These are phyloP conservation scores for Tigriopus californicus DNA, from an alignment of 2,888 invertebrate genomes.

Conservation along the genomic window DNA sequence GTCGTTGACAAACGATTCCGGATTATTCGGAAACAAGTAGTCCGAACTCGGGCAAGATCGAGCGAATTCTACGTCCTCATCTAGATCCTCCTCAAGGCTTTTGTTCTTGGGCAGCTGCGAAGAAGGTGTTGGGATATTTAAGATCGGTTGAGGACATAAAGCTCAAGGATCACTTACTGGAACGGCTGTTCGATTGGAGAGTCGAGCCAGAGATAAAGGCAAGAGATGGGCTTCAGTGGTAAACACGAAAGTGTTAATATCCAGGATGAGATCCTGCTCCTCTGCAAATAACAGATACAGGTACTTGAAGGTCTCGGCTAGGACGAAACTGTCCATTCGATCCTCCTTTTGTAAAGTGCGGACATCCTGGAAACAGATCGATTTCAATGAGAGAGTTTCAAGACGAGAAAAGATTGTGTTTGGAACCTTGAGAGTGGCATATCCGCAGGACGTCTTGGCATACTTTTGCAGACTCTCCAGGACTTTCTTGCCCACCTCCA, in stretches of 20 bases:
- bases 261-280: conserved; percentile 49
- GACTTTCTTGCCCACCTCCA: conserved; percentile 69
- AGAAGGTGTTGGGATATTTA: background rate
- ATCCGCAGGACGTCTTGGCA: conserved; percentile 41
- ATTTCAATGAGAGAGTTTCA: conserved; percentile 23
- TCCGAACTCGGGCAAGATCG: conserved; percentile 69
- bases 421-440: conserved; percentile 34
- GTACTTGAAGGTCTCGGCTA: conserved; percentile 96
- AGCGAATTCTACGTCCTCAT: conserved; percentile 38
- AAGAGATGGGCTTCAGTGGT: conserved; percentile 90
- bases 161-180: conserved; percentile 21
- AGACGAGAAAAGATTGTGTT: background rate
- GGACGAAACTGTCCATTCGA: conserved; percentile 92
- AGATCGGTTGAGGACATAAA: background rate
- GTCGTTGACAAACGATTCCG: conserved; percentile 37
- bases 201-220: conserved; percentile 57
- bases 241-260: conserved; percentile 67
- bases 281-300: conserved; percentile 75
- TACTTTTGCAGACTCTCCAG: conserved; percentile 71
- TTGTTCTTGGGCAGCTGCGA: background rate
- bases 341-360: conserved; percentile 77
- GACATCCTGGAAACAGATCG: conserved; percentile 93
- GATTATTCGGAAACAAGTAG: conserved; percentile 45
- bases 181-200: conserved; percentile 29
- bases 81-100: conserved; percentile 27